Conservation (phyloP, 2,888 invertebrate genomes). For the Sarcophaga caerulescens region DNA sequence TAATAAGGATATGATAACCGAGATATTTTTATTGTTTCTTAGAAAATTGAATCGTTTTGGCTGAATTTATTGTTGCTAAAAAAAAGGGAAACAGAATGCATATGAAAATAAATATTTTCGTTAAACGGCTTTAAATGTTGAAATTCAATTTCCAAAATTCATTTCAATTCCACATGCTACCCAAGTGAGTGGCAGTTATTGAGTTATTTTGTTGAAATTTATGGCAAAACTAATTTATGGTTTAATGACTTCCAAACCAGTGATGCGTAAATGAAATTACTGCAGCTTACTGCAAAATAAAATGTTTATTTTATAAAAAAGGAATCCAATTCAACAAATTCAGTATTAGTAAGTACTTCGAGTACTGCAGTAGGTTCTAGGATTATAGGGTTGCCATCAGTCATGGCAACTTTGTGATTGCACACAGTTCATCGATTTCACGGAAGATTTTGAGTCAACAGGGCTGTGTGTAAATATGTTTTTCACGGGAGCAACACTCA, state of each 20-base stretch:
- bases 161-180: neutral
- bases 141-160: slow-evolving; percentile 23
- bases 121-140: slow-evolving; percentile 2
- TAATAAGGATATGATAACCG: neutral
- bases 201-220: neutral
- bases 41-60: neutral
- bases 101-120: slow-evolving; percentile 14
- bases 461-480: no score
- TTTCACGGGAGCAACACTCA: no score
- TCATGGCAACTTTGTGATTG: no score
- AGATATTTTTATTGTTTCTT: neutral
- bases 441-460: no score
- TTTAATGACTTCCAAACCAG: neutral
- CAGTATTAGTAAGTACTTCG: no score
- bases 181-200: neutral
- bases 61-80: neutral
- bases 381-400: no score
- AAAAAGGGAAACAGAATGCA: slow-evolving; percentile 3
- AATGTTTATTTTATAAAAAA: no score
- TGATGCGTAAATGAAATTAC: no score
- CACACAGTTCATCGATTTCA: no score
- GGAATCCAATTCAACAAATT: no score
- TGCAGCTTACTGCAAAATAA: no score
- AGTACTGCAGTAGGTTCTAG: no score
- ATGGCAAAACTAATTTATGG: neutral